These are phyloP conservation scores for Crenuchus spilurus DNA, from an alignment of 2,797 vertebrate species.

Conservation along the genomic window DNA sequence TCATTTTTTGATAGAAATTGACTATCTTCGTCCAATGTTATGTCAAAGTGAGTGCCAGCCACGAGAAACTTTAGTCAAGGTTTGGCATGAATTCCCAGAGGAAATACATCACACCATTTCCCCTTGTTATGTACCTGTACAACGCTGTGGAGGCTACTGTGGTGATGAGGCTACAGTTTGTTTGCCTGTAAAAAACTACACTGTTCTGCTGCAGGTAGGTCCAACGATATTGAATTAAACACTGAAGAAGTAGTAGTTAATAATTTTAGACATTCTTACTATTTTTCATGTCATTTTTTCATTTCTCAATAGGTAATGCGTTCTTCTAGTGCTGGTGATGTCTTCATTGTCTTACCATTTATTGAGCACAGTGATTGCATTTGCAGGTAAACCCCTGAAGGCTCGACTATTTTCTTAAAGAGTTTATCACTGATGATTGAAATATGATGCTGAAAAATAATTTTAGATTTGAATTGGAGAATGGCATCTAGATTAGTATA, in stretches of 20 bases:
- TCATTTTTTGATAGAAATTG: background rate
- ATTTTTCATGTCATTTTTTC: too few species aligned
- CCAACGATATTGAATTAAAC: background rate
- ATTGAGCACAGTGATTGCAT: background rate
- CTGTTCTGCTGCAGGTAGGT: conserved; percentile 24
- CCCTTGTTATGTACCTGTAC: conserved; percentile 17
- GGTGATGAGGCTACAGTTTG: background rate
- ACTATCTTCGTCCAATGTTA: background rate
- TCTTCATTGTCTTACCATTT: conserved; percentile 6
- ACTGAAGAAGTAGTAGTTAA: too few species aligned
- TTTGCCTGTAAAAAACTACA: background rate
- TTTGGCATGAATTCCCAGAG: conserved; percentile 25
- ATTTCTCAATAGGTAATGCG: background rate
- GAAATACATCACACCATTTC: background rate
- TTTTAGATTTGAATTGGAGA: background rate
- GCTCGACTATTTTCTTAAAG: background rate
- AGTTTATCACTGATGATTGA: background rate
- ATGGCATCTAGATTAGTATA: background rate
- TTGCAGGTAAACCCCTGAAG: conserved; percentile 14
- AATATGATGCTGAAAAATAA: background rate
- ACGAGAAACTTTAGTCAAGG: conserved; percentile 10
- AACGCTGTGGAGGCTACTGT: conserved; percentile 36
- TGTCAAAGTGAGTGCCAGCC: conserved; percentile 10
- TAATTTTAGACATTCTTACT: too few species aligned
- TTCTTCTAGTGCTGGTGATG: too few species aligned